phyloP scores from a whole-genome alignment of 2,113 vertebrate species.

The Ageneiosus marmoratus region DNA sequence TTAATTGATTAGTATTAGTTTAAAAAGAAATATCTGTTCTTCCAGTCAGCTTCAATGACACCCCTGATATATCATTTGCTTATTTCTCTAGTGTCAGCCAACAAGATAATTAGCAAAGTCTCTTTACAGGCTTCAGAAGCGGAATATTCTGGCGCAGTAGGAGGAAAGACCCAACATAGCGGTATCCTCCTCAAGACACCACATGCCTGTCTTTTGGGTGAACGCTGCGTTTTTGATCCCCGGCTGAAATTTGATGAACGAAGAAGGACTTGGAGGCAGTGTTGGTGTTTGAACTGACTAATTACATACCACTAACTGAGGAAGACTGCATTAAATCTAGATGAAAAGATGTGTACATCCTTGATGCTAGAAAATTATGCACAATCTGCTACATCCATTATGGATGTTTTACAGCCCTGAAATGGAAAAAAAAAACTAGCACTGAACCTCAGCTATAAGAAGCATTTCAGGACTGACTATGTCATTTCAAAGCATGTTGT shows the following conservation, averaged over 20 bases:
- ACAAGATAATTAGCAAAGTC: conserved; percentile 37
- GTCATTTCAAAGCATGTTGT: background rate
- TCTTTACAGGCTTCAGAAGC: conserved; percentile 15
- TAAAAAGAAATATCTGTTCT: background rate
- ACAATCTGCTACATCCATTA: background rate
- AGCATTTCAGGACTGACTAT: background rate
- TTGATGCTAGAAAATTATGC: background rate
- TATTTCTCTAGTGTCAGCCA: conserved; percentile 23
- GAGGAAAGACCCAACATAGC: background rate
- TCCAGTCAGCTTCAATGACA: conserved; percentile 4
- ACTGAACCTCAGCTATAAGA: background rate
- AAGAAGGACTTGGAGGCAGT: conserved; percentile 43
- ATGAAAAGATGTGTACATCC: conserved; percentile 6
- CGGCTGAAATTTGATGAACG: conserved; percentile 24
- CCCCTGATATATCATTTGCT: conserved; percentile 7
- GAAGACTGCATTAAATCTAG: conserved; percentile 40
- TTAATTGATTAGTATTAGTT: background rate
- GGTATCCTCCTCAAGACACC: conserved; percentile 20
- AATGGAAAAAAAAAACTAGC: background rate
- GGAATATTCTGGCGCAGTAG: conserved; percentile 22
- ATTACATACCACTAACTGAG: conserved; percentile 38
- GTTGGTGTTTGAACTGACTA: conserved; percentile 51
- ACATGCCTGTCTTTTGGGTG: conserved; percentile 36
- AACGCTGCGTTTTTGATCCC: conserved; percentile 44
- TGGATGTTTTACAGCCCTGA: background rate